These are phyloP conservation scores for Drosophila pseudotakahashii DNA, from an alignment of 2,888 invertebrate genomes.

Conservation along the genomic window DNA sequence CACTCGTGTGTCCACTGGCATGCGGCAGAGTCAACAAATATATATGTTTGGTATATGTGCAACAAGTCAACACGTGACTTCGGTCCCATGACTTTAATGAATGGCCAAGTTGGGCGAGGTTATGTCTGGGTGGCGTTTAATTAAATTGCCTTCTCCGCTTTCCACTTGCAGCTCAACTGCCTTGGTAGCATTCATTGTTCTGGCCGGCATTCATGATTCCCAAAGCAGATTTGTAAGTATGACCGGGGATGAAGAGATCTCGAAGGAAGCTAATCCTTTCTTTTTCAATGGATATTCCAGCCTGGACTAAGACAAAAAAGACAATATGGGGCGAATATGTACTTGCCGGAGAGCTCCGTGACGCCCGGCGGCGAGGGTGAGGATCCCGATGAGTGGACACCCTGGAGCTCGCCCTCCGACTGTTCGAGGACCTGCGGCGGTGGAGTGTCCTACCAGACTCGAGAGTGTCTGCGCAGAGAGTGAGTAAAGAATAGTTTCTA, in stretches of 20 bases:
- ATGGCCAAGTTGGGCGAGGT: slow-evolving; percentile 30
- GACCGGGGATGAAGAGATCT: background rate
- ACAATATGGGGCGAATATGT: slow-evolving; percentile 90
- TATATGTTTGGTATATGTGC: slow-evolving; percentile 46
- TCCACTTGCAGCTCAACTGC: slow-evolving; percentile 87
- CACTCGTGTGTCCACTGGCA: slow-evolving; percentile 48
- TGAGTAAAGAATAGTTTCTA: no score
- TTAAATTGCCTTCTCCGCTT: slow-evolving; percentile 31
- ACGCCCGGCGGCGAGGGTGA: slow-evolving; percentile 89
- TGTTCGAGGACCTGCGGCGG: slow-evolving; percentile 97
- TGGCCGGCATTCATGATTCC: slow-evolving; percentile 85
- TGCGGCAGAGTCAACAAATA: slow-evolving; percentile 65
- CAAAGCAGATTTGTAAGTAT: slow-evolving; percentile 87
- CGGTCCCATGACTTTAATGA: slow-evolving; percentile 47
- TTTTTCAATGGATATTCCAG: slow-evolving; percentile 70
- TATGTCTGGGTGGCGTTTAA: slow-evolving; percentile 36
- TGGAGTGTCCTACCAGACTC: slow-evolving; percentile 93
- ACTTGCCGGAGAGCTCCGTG: slow-evolving; percentile 89
- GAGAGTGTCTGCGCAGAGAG: slow-evolving; percentile 89
- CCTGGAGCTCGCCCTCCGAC: slow-evolving; percentile 92
- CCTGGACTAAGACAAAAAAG: slow-evolving; percentile 91
- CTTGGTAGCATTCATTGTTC: slow-evolving; percentile 86
- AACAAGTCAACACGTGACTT: slow-evolving; percentile 75
- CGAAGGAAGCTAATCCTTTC: background rate
- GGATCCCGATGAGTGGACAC: slow-evolving; percentile 89